These are phyloP conservation scores for Cyrtodaria siliqua DNA, from an alignment of 2,888 invertebrate genomes.

Conservation along the genomic window DNA sequence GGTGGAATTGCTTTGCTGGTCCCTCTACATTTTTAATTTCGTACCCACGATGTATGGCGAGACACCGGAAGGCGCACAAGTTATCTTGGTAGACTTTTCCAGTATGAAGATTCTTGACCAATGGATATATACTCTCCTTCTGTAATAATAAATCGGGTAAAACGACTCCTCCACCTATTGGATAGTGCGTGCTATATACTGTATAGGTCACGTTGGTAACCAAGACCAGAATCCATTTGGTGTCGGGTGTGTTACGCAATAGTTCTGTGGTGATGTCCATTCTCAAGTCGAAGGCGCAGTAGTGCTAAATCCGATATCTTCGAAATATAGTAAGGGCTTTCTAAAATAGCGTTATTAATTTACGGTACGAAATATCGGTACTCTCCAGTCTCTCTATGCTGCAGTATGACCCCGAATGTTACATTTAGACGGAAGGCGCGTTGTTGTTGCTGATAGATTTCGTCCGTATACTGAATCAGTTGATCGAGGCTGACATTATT, in stretches of 20 bases:
- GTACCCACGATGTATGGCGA: constrained; percentile 34
- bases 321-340: constrained; percentile 15
- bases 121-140: too few relatives aligned
- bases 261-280: constrained; percentile 32
- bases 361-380: constrained; percentile 16
- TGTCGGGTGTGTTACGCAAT: constrained; percentile 38
- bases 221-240: constrained; percentile 59
- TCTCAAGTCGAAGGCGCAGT: constrained; percentile 3
- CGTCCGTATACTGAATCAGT: not conserved
- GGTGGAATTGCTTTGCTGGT: constrained; percentile 12
- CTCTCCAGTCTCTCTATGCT: constrained; percentile 3
- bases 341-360: constrained; percentile 9
- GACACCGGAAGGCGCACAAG: constrained; percentile 46
- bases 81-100: constrained; percentile 35
- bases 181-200: constrained; percentile 23
- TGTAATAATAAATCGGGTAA: not conserved
- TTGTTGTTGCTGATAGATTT: constrained; percentile 8
- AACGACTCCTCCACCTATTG: not conserved
- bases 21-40: constrained; percentile 30
- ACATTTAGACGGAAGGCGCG: constrained; percentile 21
- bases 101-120: too few relatives aligned
- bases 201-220: constrained; percentile 52
- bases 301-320: constrained; percentile 7
- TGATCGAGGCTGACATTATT: constrained; percentile 7
- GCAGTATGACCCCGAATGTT: constrained; percentile 16